Percentiles rank a stretch among this genome's conserved stretches.
phyloP scores from a whole-genome alignment of 2,888 invertebrate genomes.

The Acanthococcus lagerstroemiae region DNA sequence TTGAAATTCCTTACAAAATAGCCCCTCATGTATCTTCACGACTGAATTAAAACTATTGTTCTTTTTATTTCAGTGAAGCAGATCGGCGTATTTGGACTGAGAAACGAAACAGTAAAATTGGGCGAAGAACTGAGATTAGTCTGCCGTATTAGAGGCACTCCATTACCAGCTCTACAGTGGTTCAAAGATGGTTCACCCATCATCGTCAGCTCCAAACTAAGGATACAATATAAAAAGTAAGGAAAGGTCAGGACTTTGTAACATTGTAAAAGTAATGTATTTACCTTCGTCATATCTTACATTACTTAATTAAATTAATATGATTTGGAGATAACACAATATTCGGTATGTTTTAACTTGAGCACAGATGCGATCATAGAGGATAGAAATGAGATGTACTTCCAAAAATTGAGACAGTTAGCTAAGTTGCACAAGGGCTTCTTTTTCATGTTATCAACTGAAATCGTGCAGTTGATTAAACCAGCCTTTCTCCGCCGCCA shows the following conservation, averaged over 20 bases:
- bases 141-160: constrained; percentile 65
- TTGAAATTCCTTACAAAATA: no score
- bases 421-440: no score
- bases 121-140: constrained; percentile 49
- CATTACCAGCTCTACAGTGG: constrained; percentile 74
- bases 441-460: no score
- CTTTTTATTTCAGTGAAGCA: constrained; percentile 37
- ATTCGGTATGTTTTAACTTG: no score
- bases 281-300: no score
- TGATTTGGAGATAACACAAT: no score
- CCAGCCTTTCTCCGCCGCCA: no score
- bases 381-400: background rate
- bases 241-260: constrained; percentile 35
- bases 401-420: background rate
- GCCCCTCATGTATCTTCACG: no score
- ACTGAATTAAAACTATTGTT: no score
- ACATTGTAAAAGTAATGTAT: background rate
- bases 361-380: no score
- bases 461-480: no score
- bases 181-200: constrained; percentile 61
- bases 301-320: no score
- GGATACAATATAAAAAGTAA: constrained; percentile 55
- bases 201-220: constrained; percentile 49
- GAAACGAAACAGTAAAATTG: constrained; percentile 36
- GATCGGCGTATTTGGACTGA: constrained; percentile 38